Evolutionary conservation across 2,888 invertebrate genomes (phyloP).

Genomic region (Aleiodes alternator): DNA sequence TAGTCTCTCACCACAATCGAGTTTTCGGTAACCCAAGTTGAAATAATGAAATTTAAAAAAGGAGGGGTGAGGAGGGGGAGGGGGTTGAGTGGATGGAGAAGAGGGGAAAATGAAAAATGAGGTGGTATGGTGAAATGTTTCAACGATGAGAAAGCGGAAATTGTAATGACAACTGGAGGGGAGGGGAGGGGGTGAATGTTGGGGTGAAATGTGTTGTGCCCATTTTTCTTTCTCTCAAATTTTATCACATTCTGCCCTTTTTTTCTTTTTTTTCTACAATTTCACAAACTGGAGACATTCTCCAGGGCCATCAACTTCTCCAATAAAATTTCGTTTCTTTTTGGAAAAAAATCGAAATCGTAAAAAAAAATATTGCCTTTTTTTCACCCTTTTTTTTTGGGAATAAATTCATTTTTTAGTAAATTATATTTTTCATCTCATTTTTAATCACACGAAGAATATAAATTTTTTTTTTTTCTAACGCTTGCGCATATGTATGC

Average conservation of each 20-base stretch:
- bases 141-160: slow-evolving; percentile 30
- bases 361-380: too few relatives aligned
- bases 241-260: not conserved
- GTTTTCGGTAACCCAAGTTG: slow-evolving; percentile 40
- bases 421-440: too few relatives aligned
- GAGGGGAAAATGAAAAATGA: slow-evolving; percentile 14
- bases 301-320: too few relatives aligned
- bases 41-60: slow-evolving; percentile 15
- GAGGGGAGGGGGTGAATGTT: not conserved
- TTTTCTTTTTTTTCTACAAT: not conserved
- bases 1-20: slow-evolving; percentile 39
- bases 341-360: too few relatives aligned
- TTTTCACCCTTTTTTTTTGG: too few relatives aligned
- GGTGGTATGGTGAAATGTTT: slow-evolving; percentile 14
- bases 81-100: not conserved
- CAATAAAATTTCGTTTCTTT: too few relatives aligned
- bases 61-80: too few relatives aligned
- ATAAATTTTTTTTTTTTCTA: not conserved
- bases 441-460: too few relatives aligned
- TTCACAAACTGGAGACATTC: not conserved
- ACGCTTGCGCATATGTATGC: slow-evolving; percentile 47
- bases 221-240: slow-evolving; percentile 6
- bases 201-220: slow-evolving; percentile 18
- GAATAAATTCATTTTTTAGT: too few relatives aligned
- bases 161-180: slow-evolving; percentile 1